phyloP scores from a whole-genome alignment of 92 coral and sea anemone genomes.

The Epizoanthus fatuus region DNA sequence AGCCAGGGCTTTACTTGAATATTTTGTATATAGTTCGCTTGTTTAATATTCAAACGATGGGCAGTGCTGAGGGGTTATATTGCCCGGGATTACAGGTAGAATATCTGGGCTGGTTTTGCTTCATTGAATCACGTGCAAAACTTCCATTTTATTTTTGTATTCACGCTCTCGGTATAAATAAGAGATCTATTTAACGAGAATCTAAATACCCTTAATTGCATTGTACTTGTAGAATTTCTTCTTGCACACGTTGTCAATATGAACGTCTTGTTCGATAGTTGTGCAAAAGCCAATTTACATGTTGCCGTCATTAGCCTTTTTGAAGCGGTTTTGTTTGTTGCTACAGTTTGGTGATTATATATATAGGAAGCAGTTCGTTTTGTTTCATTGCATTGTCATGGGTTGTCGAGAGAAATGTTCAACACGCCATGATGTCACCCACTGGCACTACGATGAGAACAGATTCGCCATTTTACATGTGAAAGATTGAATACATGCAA shows the following conservation, averaged over 20 bases:
- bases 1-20: slow-evolving; percentile 1
- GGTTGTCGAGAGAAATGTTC: neutral
- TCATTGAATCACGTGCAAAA: slow-evolving; percentile 19
- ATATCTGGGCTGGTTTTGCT: slow-evolving; percentile 22
- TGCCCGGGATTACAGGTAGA: neutral
- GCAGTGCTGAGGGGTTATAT: slow-evolving; percentile 4
- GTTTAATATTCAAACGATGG: slow-evolving; percentile 35
- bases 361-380: slow-evolving; percentile 1
- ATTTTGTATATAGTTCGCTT: neutral
- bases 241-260: slow-evolving; percentile 55
- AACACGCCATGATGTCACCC: neutral
- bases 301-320: slow-evolving; percentile 47
- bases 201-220: slow-evolving; percentile 61
- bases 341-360: neutral
- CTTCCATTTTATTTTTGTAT: slow-evolving; percentile 17
- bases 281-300: slow-evolving; percentile 65
- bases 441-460: neutral
- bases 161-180: slow-evolving; percentile 27
- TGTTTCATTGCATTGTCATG: slow-evolving; percentile 22
- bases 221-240: slow-evolving; percentile 40
- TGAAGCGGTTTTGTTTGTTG: slow-evolving; percentile 37
- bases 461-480: slow-evolving; percentile 30
- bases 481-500: neutral
- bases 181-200: slow-evolving; percentile 63
- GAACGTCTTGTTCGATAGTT: slow-evolving; percentile 61